phyloP scores from a whole-genome alignment of 64 coral and sea anemone genomes.

The Cladopsammia gracilis region DNA sequence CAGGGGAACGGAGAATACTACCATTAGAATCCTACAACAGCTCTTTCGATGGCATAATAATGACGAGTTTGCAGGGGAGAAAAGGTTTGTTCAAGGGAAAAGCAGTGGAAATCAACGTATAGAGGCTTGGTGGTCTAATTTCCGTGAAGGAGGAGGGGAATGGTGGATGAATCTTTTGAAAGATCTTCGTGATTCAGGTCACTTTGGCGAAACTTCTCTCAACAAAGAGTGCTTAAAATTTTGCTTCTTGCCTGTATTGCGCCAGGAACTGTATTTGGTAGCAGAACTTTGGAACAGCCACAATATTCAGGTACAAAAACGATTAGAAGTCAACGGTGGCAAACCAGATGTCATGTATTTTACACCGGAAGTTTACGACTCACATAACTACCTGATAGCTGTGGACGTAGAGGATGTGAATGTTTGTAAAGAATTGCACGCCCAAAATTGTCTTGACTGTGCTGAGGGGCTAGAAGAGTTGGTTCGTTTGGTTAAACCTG shows the following conservation, averaged over 20 bases:
- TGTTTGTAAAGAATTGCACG: conserved; percentile 22
- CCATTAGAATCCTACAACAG: neutral
- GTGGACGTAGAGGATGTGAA: conserved; percentile 14
- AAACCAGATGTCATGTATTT: conserved; percentile 57
- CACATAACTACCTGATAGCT: neutral
- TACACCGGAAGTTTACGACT: conserved; percentile 26
- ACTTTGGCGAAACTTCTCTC: neutral
- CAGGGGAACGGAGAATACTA: conserved; percentile 46
- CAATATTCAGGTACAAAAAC: conserved; percentile 25
- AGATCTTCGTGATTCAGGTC: conserved; percentile 50
- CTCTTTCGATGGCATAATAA: conserved; percentile 22
- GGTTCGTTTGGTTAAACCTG: neutral
- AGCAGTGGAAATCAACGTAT: conserved; percentile 39
- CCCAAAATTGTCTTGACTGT: neutral
- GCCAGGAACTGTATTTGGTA: conserved; percentile 26
- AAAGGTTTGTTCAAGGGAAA: conserved; percentile 53
- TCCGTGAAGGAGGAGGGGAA: conserved; percentile 21
- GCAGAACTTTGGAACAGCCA: conserved; percentile 57
- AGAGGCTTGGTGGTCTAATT: conserved; percentile 60
- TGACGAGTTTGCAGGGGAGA: conserved; percentile 27
- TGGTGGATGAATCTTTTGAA: conserved; percentile 67
- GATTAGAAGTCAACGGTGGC: conserved; percentile 22
- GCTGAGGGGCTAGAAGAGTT: neutral
- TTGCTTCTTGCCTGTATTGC: conserved; percentile 36
- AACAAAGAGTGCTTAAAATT: conserved; percentile 41